Percentiles rank a stretch among this genome's conserved stretches.
phyloP scores from a whole-genome alignment of 2,113 vertebrate species.

The Coptodon bakossiorum region DNA sequence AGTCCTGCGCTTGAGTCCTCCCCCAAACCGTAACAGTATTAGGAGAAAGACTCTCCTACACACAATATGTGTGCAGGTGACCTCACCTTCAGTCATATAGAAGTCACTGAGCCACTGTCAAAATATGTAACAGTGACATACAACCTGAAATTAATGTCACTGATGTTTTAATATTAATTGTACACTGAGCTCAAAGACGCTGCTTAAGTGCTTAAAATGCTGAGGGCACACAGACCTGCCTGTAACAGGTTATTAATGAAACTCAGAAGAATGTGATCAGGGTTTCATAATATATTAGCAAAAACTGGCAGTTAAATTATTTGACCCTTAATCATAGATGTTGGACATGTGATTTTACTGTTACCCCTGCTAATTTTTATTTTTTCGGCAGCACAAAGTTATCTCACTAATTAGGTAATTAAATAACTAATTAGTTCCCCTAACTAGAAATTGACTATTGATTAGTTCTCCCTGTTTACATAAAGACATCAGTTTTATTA shows the following conservation, averaged over 20 bases:
- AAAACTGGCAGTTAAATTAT: not conserved
- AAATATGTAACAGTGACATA: not conserved
- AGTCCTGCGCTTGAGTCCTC: too few species aligned
- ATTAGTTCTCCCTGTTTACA: not conserved
- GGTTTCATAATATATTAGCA: not conserved
- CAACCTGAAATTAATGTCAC: not conserved
- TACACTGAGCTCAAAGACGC: not conserved
- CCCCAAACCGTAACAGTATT: too few species aligned
- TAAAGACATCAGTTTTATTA: not conserved
- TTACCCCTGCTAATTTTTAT: not conserved
- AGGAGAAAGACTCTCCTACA: not conserved
- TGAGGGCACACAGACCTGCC: too few species aligned
- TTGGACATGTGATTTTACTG: not conserved
- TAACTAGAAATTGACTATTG: not conserved
- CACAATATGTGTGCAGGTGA: not conserved
- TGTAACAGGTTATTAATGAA: not conserved
- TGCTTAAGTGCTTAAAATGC: not conserved
- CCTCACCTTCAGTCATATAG: not conserved
- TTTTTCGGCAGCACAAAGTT: not conserved
- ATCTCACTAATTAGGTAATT: not conserved
- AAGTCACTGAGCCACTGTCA: not conserved
- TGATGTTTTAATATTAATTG: not conserved
- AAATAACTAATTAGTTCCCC: not conserved
- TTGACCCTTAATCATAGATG: not conserved
- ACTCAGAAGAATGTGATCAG: not conserved